Evolutionary conservation across 1,140 invertebrate genomes (phyloP).

Genomic region (Pygmarrhopalites habei): DNA sequence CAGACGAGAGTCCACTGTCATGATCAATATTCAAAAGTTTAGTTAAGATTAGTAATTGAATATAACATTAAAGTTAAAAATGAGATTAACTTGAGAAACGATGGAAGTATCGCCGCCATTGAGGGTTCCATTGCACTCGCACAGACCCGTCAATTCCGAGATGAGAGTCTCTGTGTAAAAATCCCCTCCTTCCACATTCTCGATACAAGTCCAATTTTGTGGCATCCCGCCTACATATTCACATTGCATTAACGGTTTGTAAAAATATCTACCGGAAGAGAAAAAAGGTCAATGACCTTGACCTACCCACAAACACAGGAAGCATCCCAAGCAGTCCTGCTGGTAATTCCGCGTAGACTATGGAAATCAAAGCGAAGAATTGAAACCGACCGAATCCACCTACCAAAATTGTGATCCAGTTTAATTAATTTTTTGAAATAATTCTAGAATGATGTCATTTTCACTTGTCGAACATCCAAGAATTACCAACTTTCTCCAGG

Average conservation of each 20-base stretch:
- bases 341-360: not conserved
- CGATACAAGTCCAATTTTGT: not conserved
- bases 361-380: not conserved
- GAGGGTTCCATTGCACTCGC: not conserved
- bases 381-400: not conserved
- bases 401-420: too few relatives aligned
- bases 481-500: too few relatives aligned
- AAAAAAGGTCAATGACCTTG: not conserved
- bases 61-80: not conserved
- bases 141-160: not conserved
- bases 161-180: not conserved
- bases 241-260: not conserved
- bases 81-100: not conserved
- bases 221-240: not conserved
- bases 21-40: not conserved
- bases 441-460: too few relatives aligned
- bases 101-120: not conserved
- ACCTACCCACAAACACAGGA: not conserved
- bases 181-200: not conserved
- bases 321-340: not conserved
- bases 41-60: not conserved
- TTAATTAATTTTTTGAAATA: too few relatives aligned
- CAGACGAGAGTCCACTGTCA: not conserved
- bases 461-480: too few relatives aligned
- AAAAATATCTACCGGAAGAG: too few relatives aligned